Evolutionary conservation across 2,113 vertebrate species (phyloP), one percentile per base, ranked within the genome.

Genomic region (Peromyscus polionotus): DNA sequence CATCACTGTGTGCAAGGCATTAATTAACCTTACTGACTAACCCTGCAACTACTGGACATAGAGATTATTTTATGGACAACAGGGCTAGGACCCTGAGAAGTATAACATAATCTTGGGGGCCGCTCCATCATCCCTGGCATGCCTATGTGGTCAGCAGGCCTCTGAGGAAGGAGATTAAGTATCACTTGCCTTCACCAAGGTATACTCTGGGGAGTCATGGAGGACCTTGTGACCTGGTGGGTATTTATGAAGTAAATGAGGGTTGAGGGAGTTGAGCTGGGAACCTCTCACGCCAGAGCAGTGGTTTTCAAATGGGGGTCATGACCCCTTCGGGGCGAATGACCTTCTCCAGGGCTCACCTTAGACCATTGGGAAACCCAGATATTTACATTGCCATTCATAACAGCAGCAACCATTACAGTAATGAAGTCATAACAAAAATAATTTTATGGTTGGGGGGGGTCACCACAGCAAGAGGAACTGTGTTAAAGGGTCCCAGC

Each of bases 201-300:
- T 4, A 1, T 5, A 39, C 13, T 22, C n/a, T 45, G n/a, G 26
- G 45, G 73, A 57, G 48, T 36, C 2, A 10, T 7, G 28, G 48
- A 26, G 48, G 26, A 19, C 48, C 36, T 68, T 0, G 0, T 5
- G 59, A 24, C 36, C 1, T 20, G 12, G 45, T 12, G 48, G 24
- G 36, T 1, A 28, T 54, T 14, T 3, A 22, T 28, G 65, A 16
- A 54, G 39, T 54, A 7, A 4, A 19, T 13, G 59, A 59, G 3
- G 0, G 6, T 11, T 1, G 48, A 4, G 31, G 36, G 3, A 5
- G 11, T 63, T 24, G n/a, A 31, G 28, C 42, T n/a, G 48, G 57
- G 33, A 19, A 16, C 14, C 9, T 0, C 0, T 33, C 0, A 0
- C 10, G 24, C 16, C 11, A 5, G n/a, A 11, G 48, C 16, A 33